Conservation (phyloP, 2,888 invertebrate species). For the Thymelicus acteon region DNA sequence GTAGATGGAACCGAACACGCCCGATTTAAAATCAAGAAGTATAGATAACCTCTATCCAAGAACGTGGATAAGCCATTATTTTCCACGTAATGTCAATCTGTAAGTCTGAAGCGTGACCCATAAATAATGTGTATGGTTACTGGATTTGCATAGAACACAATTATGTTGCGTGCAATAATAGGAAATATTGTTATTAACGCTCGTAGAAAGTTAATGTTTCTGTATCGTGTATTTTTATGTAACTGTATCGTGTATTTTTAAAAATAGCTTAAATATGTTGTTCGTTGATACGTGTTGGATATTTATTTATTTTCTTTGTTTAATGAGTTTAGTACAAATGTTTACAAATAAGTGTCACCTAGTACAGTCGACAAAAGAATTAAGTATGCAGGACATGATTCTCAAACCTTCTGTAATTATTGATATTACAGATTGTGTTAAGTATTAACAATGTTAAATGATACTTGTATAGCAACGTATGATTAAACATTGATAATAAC, state of each 20-base stretch:
- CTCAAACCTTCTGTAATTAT: too few species aligned
- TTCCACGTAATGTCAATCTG: slow-evolving; percentile 20
- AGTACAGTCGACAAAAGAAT: too few species aligned
- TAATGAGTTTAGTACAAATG: neutral
- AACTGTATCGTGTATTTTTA: slow-evolving; percentile 19
- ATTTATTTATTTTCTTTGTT: slow-evolving; percentile 5
- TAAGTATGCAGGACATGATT: too few species aligned
- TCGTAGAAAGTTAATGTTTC: slow-evolving; percentile 27
- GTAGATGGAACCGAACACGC: neutral
- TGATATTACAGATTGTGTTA: too few species aligned
- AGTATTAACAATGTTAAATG: too few species aligned
- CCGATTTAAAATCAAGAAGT: neutral
- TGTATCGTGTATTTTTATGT: slow-evolving; percentile 22
- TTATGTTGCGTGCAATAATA: slow-evolving; percentile 26
- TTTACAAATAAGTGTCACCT: neutral
- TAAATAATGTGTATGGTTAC: slow-evolving; percentile 21
- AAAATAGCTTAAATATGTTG: slow-evolving; percentile 1
- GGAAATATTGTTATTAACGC: slow-evolving; percentile 28
- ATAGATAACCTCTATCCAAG: neutral
- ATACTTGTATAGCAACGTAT: too few species aligned
- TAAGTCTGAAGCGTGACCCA: slow-evolving; percentile 27
- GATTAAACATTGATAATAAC: too few species aligned
- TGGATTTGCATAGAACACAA: slow-evolving; percentile 26
- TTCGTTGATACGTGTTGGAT: slow-evolving; percentile 13
- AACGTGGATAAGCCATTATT: slow-evolving; percentile 1